Conservation (phyloP, 2,797 vertebrate genomes). For the Eospalax fontanierii region DNA sequence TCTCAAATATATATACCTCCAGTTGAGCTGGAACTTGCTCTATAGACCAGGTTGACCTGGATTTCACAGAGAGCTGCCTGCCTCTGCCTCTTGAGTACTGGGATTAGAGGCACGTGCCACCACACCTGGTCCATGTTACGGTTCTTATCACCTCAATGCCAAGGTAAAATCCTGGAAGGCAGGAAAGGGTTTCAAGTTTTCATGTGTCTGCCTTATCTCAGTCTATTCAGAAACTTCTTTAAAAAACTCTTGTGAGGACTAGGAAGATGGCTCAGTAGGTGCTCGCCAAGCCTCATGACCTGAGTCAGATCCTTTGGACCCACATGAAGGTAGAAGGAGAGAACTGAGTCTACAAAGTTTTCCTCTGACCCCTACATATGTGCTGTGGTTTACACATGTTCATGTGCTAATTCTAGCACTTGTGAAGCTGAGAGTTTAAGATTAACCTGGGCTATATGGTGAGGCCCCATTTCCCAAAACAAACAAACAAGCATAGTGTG, state of each 20-base stretch:
- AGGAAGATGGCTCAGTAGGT: neutral
- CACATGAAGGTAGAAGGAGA: neutral
- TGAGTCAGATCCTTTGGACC: neutral
- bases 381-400: neutral
- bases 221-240: neutral
- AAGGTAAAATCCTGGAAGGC: neutral
- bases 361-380: neutral
- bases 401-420: neutral
- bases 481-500: neutral
- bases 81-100: no score
- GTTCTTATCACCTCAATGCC: neutral
- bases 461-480: neutral
- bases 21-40: no score
- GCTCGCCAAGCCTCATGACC: neutral
- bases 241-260: neutral
- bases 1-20: no score
- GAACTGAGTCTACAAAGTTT: neutral
- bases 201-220: neutral
- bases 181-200: neutral
- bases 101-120: no score
- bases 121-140: neutral
- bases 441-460: neutral
- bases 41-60: no score
- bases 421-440: neutral
- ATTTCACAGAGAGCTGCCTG: no score